Evolutionary conservation across 2,888 invertebrate genomes (phyloP), one percentile per base, ranked within the genome.

Genomic region (Iselma pallidipennis): DNA sequence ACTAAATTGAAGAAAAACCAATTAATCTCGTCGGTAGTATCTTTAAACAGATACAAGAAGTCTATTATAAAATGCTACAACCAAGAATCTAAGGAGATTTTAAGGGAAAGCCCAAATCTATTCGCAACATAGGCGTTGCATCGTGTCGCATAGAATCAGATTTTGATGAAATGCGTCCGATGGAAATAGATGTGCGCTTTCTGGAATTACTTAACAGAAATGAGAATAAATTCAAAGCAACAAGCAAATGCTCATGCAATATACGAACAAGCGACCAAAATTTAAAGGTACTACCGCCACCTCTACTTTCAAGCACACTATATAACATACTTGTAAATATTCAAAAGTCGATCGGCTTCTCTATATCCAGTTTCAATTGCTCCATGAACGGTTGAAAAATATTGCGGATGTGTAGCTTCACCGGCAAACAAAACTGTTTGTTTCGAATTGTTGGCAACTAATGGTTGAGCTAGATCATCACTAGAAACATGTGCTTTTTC

Each of bases 351-450:
- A 50, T 83, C 78, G 12, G 85, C 86, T 77, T 86, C 86, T 57
- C 86, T 77, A 71, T 79, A 80, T 7, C 86, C 86, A 50, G 82
- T 80, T 72, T 85, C 85, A 49, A 85, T 78, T 1, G 86, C 86
- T 29, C 86, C 86, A 71, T 86, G 85, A 4, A 85, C 85, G 1
- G 86, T 85, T 2, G 85, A 85, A 74, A 78, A 86, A 67, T 77
- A 82, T 66, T 74, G 55, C 2, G 74, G 59, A 73, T 83, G 80
- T 0, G 87, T 86, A 0, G 87, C 88, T 72, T 88, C 88, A 0
- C 89, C 89, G 0, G 87, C 87, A 78, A 88, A 88, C n/a, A 87
- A 73, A 0, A 88, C 76, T 0, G 83, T 76, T 19, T 84, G 85
- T 69, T 81, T 82, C 31, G 78, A 74, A 5, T 75, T 71, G 71